These are phyloP conservation scores for Mycetomoellerius zeteki DNA, from an alignment of 1,140 invertebrate genomes.

Conservation along the genomic window DNA sequence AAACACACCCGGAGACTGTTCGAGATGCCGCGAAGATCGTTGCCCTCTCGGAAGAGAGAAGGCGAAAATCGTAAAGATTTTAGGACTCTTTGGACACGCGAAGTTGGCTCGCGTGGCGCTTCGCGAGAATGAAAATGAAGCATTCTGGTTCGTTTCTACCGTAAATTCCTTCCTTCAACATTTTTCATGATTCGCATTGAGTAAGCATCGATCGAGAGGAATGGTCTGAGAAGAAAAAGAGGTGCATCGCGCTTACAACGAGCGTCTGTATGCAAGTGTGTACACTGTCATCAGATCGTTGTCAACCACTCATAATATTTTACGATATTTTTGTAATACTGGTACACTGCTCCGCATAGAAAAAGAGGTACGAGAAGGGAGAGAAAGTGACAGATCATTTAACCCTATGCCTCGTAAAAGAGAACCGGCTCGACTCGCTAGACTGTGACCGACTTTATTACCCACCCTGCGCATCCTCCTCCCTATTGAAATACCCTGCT, in stretches of 20 bases:
- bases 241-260: background rate
- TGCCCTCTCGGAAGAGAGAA: slow-evolving; percentile 65
- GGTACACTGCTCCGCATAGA: slow-evolving; percentile 46
- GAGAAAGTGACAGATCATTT: slow-evolving; percentile 83
- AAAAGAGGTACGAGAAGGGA: slow-evolving; percentile 60
- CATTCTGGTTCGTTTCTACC: background rate
- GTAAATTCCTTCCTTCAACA: slow-evolving; percentile 32
- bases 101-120: slow-evolving; percentile 45
- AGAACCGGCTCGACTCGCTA: slow-evolving; percentile 68
- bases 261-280: background rate
- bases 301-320: slow-evolving; percentile 69
- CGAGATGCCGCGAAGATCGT: slow-evolving; percentile 74
- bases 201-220: slow-evolving; percentile 22
- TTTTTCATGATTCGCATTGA: slow-evolving; percentile 15
- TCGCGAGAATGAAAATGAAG: slow-evolving; percentile 66
- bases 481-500: slow-evolving; percentile 8
- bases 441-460: slow-evolving; percentile 78
- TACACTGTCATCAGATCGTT: background rate
- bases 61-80: slow-evolving; percentile 69
- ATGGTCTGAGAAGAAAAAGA: background rate
- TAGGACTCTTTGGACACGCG: slow-evolving; percentile 68
- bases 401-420: slow-evolving; percentile 81
- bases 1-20: slow-evolving; percentile 67
- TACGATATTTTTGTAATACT: slow-evolving; percentile 73
- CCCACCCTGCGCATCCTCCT: slow-evolving; percentile 31